These are phyloP conservation scores for Enteromius fasciolatus DNA, from an alignment of 2,797 vertebrate genomes.

Conservation along the genomic window DNA sequence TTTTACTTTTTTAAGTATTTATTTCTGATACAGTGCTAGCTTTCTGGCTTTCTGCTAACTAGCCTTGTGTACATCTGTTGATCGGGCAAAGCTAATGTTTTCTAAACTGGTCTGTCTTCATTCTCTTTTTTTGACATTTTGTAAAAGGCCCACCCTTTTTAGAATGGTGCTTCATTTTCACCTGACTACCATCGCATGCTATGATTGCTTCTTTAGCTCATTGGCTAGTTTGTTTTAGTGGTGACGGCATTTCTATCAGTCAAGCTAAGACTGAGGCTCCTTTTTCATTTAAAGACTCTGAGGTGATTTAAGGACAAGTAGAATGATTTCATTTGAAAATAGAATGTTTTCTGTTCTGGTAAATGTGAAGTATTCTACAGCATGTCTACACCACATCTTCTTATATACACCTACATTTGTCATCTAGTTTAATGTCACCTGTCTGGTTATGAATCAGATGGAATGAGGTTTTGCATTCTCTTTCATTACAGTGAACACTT, in stretches of 20 bases:
- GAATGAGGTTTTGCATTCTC: neutral
- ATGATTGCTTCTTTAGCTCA: neutral
- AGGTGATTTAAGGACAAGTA: neutral
- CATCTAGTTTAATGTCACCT: slow-evolving; percentile 14
- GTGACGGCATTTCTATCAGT: neutral
- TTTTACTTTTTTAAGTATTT: neutral
- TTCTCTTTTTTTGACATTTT: slow-evolving; percentile 41
- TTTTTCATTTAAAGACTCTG: neutral
- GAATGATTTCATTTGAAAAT: neutral
- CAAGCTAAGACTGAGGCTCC: neutral
- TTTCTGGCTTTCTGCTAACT: neutral
- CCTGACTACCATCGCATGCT: neutral
- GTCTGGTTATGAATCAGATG: slow-evolving; percentile 32
- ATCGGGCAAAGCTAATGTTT: slow-evolving; percentile 18
- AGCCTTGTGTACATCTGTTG: neutral
- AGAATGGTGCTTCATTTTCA: slow-evolving; percentile 11
- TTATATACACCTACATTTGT: slow-evolving; percentile 23
- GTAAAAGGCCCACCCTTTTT: slow-evolving; percentile 10
- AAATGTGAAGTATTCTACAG: slow-evolving; percentile 5
- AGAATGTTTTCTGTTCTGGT: slow-evolving; percentile 7
- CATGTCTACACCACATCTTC: neutral
- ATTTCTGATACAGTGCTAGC: neutral
- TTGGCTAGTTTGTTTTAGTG: neutral
- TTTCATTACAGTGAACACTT: neutral
- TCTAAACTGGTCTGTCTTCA: slow-evolving; percentile 53